These are phyloP conservation scores for Papilio glaucus DNA, from an alignment of 1,140 invertebrate species.

Conservation along the genomic window DNA sequence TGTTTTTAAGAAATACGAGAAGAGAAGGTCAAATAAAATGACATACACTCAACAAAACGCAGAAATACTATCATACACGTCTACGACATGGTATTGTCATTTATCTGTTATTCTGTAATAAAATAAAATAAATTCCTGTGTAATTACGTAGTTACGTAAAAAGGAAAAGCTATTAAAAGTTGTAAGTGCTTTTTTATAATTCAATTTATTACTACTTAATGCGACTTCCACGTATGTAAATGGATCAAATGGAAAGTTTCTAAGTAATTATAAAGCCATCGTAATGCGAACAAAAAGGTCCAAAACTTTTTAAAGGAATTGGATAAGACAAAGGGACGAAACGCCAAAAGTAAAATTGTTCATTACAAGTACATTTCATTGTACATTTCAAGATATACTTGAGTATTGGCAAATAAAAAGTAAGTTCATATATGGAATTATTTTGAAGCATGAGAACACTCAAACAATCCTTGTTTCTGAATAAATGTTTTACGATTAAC, in stretches of 20 bases:
- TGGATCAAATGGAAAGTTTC: constrained; percentile 6
- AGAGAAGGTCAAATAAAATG: too few species aligned
- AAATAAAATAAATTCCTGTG: not conserved
- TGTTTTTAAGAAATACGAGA: too few species aligned
- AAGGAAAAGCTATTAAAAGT: not conserved
- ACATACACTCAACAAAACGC: too few species aligned
- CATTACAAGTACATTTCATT: constrained; percentile 34
- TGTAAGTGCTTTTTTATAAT: constrained; percentile 5
- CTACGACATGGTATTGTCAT: too few species aligned
- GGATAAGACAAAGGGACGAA: constrained; percentile 26
- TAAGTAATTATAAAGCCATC: constrained; percentile 33
- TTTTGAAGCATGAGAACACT: not conserved
- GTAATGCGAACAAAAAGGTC: constrained; percentile 29
- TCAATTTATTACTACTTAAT: constrained; percentile 11
- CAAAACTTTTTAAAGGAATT: constrained; percentile 25
- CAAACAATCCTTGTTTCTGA: not conserved
- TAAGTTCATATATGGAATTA: not conserved
- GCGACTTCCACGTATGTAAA: constrained; percentile 13
- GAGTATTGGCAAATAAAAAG: constrained; percentile 8
- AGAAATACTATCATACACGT: too few species aligned
- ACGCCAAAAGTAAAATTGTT: constrained; percentile 33
- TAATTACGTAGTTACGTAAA: not conserved
- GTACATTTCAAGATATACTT: constrained; percentile 16
- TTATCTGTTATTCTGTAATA: too few species aligned
- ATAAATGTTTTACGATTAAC: not conserved